A percentile compares a stretch with the other conserved stretches of the same genome.
Conservation (phyloP, 2,113 vertebrate genomes). For the Halcyon senegalensis region DNA sequence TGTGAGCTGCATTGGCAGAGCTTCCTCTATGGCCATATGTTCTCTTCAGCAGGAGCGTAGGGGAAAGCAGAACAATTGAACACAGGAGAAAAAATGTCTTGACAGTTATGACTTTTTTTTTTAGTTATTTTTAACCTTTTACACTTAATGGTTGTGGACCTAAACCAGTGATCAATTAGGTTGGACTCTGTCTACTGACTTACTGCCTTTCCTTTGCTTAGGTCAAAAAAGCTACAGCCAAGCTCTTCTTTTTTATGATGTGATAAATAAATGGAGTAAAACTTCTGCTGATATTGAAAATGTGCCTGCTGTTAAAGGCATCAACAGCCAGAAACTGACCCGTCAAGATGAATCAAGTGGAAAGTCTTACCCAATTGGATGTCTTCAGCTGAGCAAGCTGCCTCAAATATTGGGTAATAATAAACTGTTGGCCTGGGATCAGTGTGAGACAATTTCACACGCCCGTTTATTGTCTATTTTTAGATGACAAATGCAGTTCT, state of each 20-base stretch:
- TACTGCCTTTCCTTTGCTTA: background rate
- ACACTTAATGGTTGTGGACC: background rate
- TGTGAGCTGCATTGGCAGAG: background rate
- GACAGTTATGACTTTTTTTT: background rate
- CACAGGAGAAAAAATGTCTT: background rate
- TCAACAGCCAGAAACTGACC: background rate
- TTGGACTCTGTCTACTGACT: background rate
- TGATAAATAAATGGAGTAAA: background rate
- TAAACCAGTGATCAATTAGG: background rate
- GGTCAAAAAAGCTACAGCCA: background rate
- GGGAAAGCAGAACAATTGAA: background rate
- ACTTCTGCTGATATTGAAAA: background rate
- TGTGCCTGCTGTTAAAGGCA: background rate
- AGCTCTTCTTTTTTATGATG: background rate
- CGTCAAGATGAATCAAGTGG: background rate
- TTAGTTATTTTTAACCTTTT: background rate
- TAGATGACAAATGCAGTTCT: background rate
- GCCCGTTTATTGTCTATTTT: background rate
- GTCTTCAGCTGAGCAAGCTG: background rate
- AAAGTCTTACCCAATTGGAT: background rate
- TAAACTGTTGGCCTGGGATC: background rate
- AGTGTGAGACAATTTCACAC: background rate
- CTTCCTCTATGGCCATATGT: background rate
- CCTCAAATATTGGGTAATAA: background rate
- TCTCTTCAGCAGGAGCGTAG: background rate